Conservation (phyloP, 2,797 vertebrate genomes). For the Argyrosomus regius region DNA sequence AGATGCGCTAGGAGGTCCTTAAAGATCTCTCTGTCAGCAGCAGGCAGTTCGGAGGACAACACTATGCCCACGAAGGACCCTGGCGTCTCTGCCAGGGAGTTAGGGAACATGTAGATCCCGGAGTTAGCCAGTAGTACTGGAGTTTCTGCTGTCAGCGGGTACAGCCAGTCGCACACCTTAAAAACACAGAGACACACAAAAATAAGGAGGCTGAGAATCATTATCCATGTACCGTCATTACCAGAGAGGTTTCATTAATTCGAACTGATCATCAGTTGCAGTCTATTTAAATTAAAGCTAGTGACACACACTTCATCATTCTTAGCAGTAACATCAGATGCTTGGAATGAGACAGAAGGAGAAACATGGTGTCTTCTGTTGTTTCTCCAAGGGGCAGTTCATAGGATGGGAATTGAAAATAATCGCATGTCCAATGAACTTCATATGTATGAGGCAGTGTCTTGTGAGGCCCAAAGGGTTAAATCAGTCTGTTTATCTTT, state of each 20-base stretch:
- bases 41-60: conserved; percentile 92
- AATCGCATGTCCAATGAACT: background rate
- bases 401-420: background rate
- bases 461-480: background rate
- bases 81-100: conserved; percentile 86
- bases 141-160: conserved; percentile 89
- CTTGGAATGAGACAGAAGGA: background rate
- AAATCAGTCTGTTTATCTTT: background rate
- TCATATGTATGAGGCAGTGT: background rate
- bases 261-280: background rate
- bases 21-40: conserved; percentile 87
- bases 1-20: conserved; percentile 91
- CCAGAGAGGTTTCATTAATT: background rate
- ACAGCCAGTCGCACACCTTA: conserved; percentile 95
- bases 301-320: background rate
- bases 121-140: conserved; percentile 92
- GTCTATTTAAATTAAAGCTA: background rate
- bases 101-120: conserved; percentile 96
- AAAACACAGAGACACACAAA: conserved; percentile 47
- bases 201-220: background rate
- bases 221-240: background rate
- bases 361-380: background rate
- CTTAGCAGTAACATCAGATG: background rate
- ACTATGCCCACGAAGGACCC: conserved; percentile 94
- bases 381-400: background rate